A percentile compares a stretch with the other conserved stretches of the same genome.
These are phyloP conservation scores for Scaptomyza graminum DNA, from an alignment of 1,140 invertebrate genomes.

Conservation along the genomic window DNA sequence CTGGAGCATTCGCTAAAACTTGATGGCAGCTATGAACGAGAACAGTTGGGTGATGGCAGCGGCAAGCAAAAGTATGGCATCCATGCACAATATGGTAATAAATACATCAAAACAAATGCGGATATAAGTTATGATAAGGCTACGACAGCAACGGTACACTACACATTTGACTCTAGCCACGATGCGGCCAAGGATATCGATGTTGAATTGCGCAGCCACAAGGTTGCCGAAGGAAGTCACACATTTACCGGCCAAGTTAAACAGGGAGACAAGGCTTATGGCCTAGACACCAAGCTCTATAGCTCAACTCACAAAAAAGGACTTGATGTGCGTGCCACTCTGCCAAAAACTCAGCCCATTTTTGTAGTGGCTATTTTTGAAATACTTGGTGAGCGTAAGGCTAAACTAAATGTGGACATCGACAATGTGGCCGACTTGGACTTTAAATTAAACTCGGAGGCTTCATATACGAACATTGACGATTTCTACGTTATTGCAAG, in stretches of 20 bases:
- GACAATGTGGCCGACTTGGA: slow-evolving; percentile 85
- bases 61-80: slow-evolving; percentile 51
- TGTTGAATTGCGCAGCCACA: slow-evolving; percentile 85
- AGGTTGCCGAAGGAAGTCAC: slow-evolving; percentile 84
- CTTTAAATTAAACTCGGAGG: slow-evolving; percentile 85
- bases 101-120: slow-evolving; percentile 55
- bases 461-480: slow-evolving; percentile 86
- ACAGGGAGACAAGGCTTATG: slow-evolving; percentile 46
- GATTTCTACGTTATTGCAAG: slow-evolving; percentile 87
- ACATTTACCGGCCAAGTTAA: slow-evolving; percentile 35
- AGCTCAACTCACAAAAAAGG: slow-evolving; percentile 66
- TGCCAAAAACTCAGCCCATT: slow-evolving; percentile 79
- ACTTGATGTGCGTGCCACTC: slow-evolving; percentile 36
- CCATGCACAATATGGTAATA: slow-evolving; percentile 51
- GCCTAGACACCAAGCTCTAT: slow-evolving; percentile 51
- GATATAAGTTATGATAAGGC: slow-evolving; percentile 30
- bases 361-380: slow-evolving; percentile 85
- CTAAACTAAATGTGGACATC: slow-evolving; percentile 85
- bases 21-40: slow-evolving; percentile 55
- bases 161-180: slow-evolving; percentile 83
- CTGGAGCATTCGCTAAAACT: slow-evolving; percentile 55
- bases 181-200: slow-evolving; percentile 86
- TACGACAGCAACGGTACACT: slow-evolving; percentile 32
- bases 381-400: slow-evolving; percentile 85
- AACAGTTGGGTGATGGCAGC: slow-evolving; percentile 36